Evolutionary conservation across 1,140 invertebrate species (phyloP).

Genomic region (Chelonus insularis): DNA sequence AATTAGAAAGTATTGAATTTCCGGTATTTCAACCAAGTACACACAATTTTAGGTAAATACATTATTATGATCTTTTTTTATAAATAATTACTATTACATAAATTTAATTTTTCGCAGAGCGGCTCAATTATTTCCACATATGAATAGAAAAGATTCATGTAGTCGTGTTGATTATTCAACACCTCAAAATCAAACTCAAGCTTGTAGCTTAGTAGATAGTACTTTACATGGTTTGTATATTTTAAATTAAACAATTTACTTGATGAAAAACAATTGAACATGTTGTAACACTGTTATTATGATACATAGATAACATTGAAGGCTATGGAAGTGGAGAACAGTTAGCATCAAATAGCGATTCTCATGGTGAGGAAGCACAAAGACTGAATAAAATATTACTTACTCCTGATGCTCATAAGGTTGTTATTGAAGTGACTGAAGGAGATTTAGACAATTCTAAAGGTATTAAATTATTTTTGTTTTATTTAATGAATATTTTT

Average conservation of each 20-base stretch:
- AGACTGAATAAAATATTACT: slow-evolving; percentile 49
- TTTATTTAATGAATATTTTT: neutral
- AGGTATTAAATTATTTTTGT: slow-evolving; percentile 39
- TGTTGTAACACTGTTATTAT: too few relatives aligned
- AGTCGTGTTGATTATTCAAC: slow-evolving; percentile 45
- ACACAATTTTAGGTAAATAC: slow-evolving; percentile 50
- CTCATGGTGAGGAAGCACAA: slow-evolving; percentile 41
- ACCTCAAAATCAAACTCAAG: slow-evolving; percentile 52
- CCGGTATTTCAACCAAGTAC: slow-evolving; percentile 82
- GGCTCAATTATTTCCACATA: slow-evolving; percentile 56
- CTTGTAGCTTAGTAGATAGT: slow-evolving; percentile 53
- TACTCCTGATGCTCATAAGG: slow-evolving; percentile 55
- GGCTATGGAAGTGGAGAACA: slow-evolving; percentile 52
- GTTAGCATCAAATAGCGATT: slow-evolving; percentile 46
- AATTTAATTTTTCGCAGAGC: slow-evolving; percentile 45
- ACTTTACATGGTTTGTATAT: slow-evolving; percentile 41
- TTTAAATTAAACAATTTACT: slow-evolving; percentile 11
- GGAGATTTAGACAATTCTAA: slow-evolving; percentile 51
- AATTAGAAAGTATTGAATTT: slow-evolving; percentile 73
- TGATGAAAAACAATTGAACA: slow-evolving; percentile 9
- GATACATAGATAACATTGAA: slow-evolving; percentile 52
- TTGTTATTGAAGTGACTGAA: slow-evolving; percentile 58
- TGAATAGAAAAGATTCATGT: slow-evolving; percentile 51
- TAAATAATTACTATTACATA: slow-evolving; percentile 4
- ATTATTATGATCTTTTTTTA: neutral